Conservation (phyloP, 2,888 invertebrate species). For the Ormia ochracea region DNA sequence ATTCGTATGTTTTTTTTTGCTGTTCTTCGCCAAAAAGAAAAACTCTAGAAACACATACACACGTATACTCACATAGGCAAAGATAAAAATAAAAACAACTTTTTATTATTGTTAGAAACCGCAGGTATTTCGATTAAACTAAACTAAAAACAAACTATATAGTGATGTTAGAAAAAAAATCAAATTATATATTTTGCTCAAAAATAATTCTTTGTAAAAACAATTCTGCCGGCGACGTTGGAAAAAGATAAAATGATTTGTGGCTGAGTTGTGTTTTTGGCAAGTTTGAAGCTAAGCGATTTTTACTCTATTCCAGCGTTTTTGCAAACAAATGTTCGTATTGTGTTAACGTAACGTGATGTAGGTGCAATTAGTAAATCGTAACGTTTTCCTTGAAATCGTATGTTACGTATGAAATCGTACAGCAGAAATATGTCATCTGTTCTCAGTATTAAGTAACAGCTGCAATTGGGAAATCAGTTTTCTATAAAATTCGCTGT, state of each 20-base stretch:
- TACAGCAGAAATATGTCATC: too few relatives aligned
- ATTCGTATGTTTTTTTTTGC: neutral
- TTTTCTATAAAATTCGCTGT: too few relatives aligned
- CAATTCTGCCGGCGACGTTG: conserved; percentile 33
- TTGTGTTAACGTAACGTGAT: too few relatives aligned
- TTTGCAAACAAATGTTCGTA: neutral
- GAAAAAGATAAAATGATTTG: conserved; percentile 30
- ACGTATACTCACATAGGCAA: neutral
- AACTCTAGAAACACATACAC: neutral
- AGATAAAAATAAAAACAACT: neutral
- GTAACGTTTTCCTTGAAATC: too few relatives aligned
- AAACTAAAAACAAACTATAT: conserved; percentile 29
- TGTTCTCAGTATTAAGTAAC: too few relatives aligned
- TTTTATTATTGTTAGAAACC: neutral
- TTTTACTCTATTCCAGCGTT: neutral
- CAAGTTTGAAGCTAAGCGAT: neutral
- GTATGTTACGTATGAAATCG: too few relatives aligned
- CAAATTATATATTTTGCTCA: conserved; percentile 15
- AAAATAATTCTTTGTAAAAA: conserved; percentile 31
- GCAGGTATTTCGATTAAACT: conserved; percentile 18
- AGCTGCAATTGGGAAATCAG: too few relatives aligned
- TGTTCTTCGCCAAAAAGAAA: neutral
- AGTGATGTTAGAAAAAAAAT: conserved; percentile 1
- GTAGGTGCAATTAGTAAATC: too few relatives aligned
- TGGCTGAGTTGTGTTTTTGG: neutral